These are phyloP conservation scores for Pandemis heparana DNA, from an alignment of 2,888 invertebrate species.

Conservation along the genomic window DNA sequence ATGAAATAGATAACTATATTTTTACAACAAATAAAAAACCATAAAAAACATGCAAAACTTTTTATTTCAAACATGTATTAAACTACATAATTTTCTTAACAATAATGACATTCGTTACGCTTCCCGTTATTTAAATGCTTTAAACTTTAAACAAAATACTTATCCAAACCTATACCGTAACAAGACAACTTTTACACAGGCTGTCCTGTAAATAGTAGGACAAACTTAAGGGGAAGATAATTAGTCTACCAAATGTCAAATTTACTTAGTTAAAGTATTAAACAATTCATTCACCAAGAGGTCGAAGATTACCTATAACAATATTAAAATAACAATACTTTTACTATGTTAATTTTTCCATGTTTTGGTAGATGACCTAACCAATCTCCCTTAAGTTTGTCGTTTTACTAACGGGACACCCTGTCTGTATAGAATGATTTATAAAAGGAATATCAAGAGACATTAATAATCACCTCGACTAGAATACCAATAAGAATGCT, in stretches of 20 bases:
- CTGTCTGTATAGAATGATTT: no score
- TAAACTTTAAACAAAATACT: slow-evolving; percentile 45
- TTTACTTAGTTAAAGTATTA: no score
- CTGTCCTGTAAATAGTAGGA: no score
- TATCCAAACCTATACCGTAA: slow-evolving; percentile 12
- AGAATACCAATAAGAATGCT: neutral
- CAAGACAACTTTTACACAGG: neutral
- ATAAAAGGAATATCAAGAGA: neutral
- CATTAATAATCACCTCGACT: neutral
- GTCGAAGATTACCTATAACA: no score
- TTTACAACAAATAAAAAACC: slow-evolving; percentile 51
- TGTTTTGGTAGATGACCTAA: no score
- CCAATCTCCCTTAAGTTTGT: no score
- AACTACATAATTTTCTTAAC: slow-evolving; percentile 48
- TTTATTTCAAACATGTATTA: slow-evolving; percentile 62
- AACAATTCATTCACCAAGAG: no score
- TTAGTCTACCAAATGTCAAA: no score
- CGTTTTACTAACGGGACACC: no score
- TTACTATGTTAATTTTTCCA: no score
- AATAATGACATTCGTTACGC: slow-evolving; percentile 35
- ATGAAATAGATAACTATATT: slow-evolving; percentile 26
- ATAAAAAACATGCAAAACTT: slow-evolving; percentile 47
- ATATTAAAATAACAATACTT: no score
- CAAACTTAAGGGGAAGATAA: no score
- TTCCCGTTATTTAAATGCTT: slow-evolving; percentile 41